phyloP scores from a whole-genome alignment of 2,113 vertebrate species.

The Leiothrix lutea region DNA sequence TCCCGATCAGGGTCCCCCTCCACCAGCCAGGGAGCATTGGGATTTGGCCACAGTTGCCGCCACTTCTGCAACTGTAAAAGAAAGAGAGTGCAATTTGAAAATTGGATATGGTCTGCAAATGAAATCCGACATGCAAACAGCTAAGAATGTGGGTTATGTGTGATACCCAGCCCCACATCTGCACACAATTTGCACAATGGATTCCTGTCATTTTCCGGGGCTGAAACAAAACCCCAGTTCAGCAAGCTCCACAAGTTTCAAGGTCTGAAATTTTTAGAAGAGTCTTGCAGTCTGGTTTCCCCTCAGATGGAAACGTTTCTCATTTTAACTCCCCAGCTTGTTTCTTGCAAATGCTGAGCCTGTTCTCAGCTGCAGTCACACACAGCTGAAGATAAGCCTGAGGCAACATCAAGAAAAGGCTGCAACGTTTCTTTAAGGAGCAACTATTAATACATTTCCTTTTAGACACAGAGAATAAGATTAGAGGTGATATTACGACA shows the following conservation, averaged over 20 bases:
- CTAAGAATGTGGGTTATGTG: conserved; percentile 8
- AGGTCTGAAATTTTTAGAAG: neutral
- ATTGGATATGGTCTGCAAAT: neutral
- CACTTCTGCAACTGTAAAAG: neutral
- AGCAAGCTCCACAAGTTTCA: neutral
- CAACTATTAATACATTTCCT: conserved; percentile 3
- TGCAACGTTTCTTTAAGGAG: conserved; percentile 4
- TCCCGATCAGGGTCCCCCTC: neutral
- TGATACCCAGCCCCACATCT: conserved; percentile 5
- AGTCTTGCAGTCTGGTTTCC: neutral
- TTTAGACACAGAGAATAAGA: neutral
- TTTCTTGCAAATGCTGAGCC: neutral
- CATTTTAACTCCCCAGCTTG: neutral
- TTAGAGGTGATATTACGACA: conserved; percentile 1
- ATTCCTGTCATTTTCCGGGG: conserved; percentile 25
- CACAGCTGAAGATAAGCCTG: neutral
- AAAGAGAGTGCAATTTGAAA: neutral
- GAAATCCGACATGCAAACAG: neutral
- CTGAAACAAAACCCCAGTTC: conserved; percentile 25
- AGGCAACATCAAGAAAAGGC: neutral
- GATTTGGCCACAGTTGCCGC: neutral
- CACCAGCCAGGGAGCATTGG: neutral
- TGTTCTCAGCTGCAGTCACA: neutral
- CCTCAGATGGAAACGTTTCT: neutral
- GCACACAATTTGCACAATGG: conserved; percentile 28